Percentiles rank a stretch among this genome's conserved stretches.
Conservation (phyloP, 1,140 invertebrate species). For the Stratiolaelaps scimitus region DNA sequence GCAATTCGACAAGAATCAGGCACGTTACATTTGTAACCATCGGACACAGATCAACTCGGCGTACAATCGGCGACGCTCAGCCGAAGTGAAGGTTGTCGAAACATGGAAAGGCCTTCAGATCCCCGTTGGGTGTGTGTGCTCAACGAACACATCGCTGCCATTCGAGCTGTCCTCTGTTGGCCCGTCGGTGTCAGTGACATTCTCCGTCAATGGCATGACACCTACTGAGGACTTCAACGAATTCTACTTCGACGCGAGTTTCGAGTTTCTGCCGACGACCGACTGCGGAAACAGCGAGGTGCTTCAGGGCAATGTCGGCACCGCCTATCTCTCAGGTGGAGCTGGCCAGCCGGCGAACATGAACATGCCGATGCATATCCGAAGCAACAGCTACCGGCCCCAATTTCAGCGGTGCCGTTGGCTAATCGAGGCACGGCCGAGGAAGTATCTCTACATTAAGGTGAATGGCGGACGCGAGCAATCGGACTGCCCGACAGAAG, state of each 20-base stretch:
- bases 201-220: slow-evolving; percentile 19
- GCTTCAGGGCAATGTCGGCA: slow-evolving; percentile 6
- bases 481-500: slow-evolving; percentile 6
- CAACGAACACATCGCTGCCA: slow-evolving; percentile 20
- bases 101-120: slow-evolving; percentile 31
- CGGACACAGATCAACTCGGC: slow-evolving; percentile 23
- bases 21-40: slow-evolving; percentile 30
- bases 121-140: slow-evolving; percentile 10
- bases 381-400: slow-evolving; percentile 9
- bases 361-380: slow-evolving; percentile 28
- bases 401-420: slow-evolving; percentile 13
- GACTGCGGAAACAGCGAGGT: slow-evolving; percentile 10
- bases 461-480: slow-evolving; percentile 9
- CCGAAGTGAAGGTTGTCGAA: slow-evolving; percentile 33
- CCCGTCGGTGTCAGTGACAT: slow-evolving; percentile 11
- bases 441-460: slow-evolving; percentile 14
- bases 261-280: slow-evolving; percentile 24
- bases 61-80: slow-evolving; percentile 30
- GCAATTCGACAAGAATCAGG: slow-evolving; percentile 30
- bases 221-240: slow-evolving; percentile 20
- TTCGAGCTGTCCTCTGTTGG: slow-evolving; percentile 22
- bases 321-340: not conserved
- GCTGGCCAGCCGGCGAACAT: slow-evolving; percentile 4
- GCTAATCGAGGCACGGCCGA: slow-evolving; percentile 3
- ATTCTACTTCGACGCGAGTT: slow-evolving; percentile 19